phyloP scores from a whole-genome alignment of 2,888 invertebrate genomes.

The Dryadula phaetusa region DNA sequence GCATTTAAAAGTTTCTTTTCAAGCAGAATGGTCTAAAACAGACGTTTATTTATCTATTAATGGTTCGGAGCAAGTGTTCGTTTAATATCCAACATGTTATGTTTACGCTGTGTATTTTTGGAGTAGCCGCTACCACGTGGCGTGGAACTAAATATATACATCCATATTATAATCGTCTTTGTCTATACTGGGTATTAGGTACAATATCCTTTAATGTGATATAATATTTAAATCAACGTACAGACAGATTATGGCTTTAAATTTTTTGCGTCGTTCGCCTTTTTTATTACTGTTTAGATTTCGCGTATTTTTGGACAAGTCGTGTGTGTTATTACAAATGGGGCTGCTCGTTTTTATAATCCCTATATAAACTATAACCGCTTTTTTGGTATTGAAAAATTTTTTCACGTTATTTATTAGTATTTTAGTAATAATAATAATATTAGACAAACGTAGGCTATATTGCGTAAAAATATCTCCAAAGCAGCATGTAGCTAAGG shows the following conservation, averaged over 20 bases:
- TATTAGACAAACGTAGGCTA: no score
- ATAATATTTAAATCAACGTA: slow-evolving; percentile 20
- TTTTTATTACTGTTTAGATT: slow-evolving; percentile 42
- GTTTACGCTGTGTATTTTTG: slow-evolving; percentile 79
- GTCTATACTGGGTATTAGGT: not conserved
- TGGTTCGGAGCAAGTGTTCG: slow-evolving; percentile 72
- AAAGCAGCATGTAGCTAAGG: no score
- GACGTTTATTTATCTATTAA: slow-evolving; percentile 77
- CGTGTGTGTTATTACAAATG: slow-evolving; percentile 35
- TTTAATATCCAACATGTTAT: slow-evolving; percentile 75
- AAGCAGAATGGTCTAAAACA: slow-evolving; percentile 46
- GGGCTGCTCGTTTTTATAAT: no score
- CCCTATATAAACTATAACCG: no score
- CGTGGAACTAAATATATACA: slow-evolving; percentile 46
- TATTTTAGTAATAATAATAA: no score
- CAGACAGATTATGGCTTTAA: slow-evolving; percentile 42
- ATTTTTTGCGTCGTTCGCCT: slow-evolving; percentile 44
- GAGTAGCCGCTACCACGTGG: slow-evolving; percentile 73
- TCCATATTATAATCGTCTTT: slow-evolving; percentile 29
- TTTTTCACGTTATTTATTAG: no score
- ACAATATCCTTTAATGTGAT: slow-evolving; percentile 3
- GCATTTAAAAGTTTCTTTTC: slow-evolving; percentile 24
- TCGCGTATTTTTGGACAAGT: slow-evolving; percentile 40
- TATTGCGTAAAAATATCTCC: no score
- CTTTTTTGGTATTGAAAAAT: no score